phyloP scores from a whole-genome alignment of 92 coral and sea anemone genomes.

The Palythoa grandis region DNA sequence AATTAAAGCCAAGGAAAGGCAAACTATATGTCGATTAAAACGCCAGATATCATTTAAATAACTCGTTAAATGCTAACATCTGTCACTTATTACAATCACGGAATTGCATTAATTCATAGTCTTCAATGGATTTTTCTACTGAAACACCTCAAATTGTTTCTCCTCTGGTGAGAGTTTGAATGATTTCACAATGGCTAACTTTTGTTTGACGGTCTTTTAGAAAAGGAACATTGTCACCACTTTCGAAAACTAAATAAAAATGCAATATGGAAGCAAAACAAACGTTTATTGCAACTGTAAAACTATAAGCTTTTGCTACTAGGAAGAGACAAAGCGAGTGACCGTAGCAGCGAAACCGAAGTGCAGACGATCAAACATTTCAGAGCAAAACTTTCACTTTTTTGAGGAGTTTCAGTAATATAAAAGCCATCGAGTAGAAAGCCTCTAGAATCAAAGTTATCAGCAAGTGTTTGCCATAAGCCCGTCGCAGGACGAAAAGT shows the following conservation, averaged over 20 bases:
- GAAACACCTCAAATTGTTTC: constrained; percentile 1
- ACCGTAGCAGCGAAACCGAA: neutral
- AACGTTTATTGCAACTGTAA: too few species aligned
- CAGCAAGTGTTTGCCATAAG: constrained; percentile 21
- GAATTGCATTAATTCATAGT: neutral
- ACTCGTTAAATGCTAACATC: constrained; percentile 13
- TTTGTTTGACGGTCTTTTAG: neutral
- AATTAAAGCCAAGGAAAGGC: neutral
- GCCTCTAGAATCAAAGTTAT: neutral
- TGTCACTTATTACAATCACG: constrained; percentile 10
- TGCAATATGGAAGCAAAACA: too few species aligned
- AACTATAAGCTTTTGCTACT: neutral
- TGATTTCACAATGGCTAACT: neutral
- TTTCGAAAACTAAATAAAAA: too few species aligned
- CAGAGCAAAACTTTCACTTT: neutral
- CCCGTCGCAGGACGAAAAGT: constrained; percentile 30
- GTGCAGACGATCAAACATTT: neutral
- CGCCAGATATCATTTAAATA: constrained; percentile 5
- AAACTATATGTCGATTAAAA: neutral
- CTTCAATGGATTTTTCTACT: neutral
- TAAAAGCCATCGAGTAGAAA: neutral
- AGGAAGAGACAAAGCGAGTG: neutral
- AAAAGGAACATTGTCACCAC: neutral
- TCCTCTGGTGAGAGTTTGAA: neutral
- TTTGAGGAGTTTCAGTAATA: constrained; percentile 7